phyloP scores from a whole-genome alignment of 2,113 vertebrate genomes.

The human region GRCh38 chr4:21084501-21085000 shows the following conservation, averaged over 20 bases:
- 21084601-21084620: background rate
- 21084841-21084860: background rate
- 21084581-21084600: background rate
- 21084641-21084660: background rate
- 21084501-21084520: background rate
- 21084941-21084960: background rate
- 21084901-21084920: background rate
- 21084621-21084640: background rate
- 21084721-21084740: background rate
- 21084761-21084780: background rate
- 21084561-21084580: background rate
- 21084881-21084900: background rate
- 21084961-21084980: background rate
- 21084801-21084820: background rate
- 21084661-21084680: background rate
- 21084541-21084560: background rate
- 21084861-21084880: background rate
- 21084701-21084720: background rate
- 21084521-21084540: rapidly evolving
- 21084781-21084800: background rate
- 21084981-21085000: background rate
- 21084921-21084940: background rate
- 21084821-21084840: background rate
- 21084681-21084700: background rate
- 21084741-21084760: background rate